Base-by-base conservation (phyloP, 2,113 vertebrate species). In the Ia io region DNA sequence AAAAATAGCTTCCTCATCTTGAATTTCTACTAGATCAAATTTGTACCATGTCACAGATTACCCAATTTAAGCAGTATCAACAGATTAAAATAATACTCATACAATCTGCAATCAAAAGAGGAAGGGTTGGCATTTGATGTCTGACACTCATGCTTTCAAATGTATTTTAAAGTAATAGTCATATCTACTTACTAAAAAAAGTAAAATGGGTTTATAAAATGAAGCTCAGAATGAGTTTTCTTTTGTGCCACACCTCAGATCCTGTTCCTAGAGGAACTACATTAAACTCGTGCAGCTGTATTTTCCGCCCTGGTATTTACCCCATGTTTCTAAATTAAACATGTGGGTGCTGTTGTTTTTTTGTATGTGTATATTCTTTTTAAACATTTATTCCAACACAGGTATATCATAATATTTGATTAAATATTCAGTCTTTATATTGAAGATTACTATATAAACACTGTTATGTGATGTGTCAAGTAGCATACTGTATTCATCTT, bases 1-100 rank as follows among this genome's bases (percentile, higher is more conserved):
- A 94, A 94, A 97, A 96, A 85, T 79, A 92, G 86, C 82, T 96
- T 92, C 32, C 82, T 96, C 95, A 95, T 94, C 70, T 96, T 44
- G 71, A 95, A 92, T 95, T 79, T 95, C 69, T 85, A 61, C 73
- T 88, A 76, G 94, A 95, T 95, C 92, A 91, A 78, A 93, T 94
- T 42, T 95, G 47, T 83, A 84, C 42, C 35, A 8, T 91, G 87
- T 92, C 82, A 88, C 69, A 92, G 88, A 83, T 95, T 90, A 90
- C 44, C 40, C 91, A 86, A 88, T 90, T 53, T 95, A 96, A 97
- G 74, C 78, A 80, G 22, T 79, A 93, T 88, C 74, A 88, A 90
- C 59, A 83, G 67, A 96, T 77, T 91, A 85, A 96, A 93, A 91
- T 94, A 93, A 93, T 90, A 51, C 42, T 93, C n/a, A 17, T 65